Evolutionary conservation across 2,113 vertebrate genomes (phyloP), one percentile per base, ranked within the genome.

Genomic region (Rhinoptilus africanus): DNA sequence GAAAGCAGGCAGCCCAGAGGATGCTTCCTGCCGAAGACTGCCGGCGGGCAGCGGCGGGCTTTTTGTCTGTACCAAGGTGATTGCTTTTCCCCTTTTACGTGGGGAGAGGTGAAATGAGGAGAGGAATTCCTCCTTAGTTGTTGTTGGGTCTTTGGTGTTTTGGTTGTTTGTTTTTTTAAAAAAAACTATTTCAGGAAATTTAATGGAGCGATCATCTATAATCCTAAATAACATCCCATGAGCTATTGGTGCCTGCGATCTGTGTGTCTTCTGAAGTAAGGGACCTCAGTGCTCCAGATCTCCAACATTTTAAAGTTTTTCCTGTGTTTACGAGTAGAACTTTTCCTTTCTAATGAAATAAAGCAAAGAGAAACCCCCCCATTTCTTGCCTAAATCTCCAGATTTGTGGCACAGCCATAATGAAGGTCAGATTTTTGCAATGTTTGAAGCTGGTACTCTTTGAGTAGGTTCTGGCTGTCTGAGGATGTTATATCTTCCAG

Each of bases 341-440:
- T 27, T 60, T 73, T 79, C 51, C 18, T 59, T 81, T 35, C 50
- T 41, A 50, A 47, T 57, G 20, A 32, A 86, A 16, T 7, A 85
- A 66, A 90, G 26, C 34, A n/a, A 47, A n/a, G 26, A 85, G n/a
- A 73, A 73, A 37, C 5, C 3, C 5, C 14, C 2, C 0, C 1
- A 12, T 39, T 79, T n/a, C 57, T 50, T 53, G 4, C n/a, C 28
- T 34, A 6, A 19, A 48, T 47, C 37, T 71, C 56, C 51, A 28
- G 4, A 10, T 57, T 32, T 53, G 22, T 24, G 59, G 20, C 39
- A 64, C 56, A 75, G 53, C 21, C 60, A 6, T 19, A 12, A 4
- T 0, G 1, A 22, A 78, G 80, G 26, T 64, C 47, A 66, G n/a
- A 26, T 39, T 39, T 85, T n/a, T 76, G n/a, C 22, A 3, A 27